Base-by-base conservation (phyloP, 2,888 invertebrate species). In the Spodoptera exigua region DNA sequence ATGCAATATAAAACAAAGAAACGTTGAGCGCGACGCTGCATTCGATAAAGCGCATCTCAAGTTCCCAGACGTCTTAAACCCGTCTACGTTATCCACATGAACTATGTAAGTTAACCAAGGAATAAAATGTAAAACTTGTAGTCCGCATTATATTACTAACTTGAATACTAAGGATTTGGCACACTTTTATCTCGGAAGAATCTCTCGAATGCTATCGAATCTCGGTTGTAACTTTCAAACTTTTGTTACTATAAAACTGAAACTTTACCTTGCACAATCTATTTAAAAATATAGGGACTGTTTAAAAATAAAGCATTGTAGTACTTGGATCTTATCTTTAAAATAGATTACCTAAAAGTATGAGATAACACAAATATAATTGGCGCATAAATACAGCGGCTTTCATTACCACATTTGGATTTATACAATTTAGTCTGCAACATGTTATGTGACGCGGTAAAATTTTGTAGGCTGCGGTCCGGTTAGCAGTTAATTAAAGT, bases 151-250 rank as follows among this genome's bases (percentile, higher is more conserved):
- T 43, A 56, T 72, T 67, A 68, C 21, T 53, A n/a, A 47, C 63
- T 44, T 52, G 40, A 45, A 35, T 44, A 32, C 18, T 51, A 11
- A n/a, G 59, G 65, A 54, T 54, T 58, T 66, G 41, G 61, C 44
- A 37, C 54, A 55, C 32, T 66, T 70, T 54, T 74, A 74, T 66
- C 52, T 66, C 41, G 43, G 54, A 43, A 21, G 14, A 39, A 72
- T 76, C 61, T 75, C 41, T 55, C 48, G 17, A 48, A 67, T 45
- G 21, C 39, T 39, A 55, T 68, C 62, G 54, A 62, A 62, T 54
- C 60, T 46, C 52, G 39, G 40, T 40, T 37, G 52, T 56, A 49
- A 64, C 52, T 70, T 39, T 4, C 37, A 2, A 62, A 68, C 62
- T 70, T 70, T 37, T 5, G 1, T 2, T 35, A 9, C 46, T 35